phyloP scores from a whole-genome alignment of 2,113 vertebrate species.

The Thryonomys swinderianus region DNA sequence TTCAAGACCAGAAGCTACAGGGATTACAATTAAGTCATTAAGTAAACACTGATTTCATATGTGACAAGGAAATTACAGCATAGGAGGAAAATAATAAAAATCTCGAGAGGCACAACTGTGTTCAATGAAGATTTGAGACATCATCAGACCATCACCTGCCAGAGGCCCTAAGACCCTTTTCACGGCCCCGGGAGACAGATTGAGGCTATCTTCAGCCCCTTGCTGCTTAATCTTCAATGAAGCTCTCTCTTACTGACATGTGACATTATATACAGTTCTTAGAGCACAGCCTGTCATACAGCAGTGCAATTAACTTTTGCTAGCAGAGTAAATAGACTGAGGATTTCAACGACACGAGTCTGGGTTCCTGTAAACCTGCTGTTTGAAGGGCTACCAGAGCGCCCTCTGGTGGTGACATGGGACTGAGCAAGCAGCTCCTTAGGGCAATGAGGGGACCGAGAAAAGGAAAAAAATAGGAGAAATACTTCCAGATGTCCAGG shows the following conservation, averaged over 20 bases:
- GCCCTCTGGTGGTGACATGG: not conserved
- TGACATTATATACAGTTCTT: not conserved
- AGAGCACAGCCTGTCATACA: not conserved
- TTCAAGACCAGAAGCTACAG: not conserved
- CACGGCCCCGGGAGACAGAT: not conserved
- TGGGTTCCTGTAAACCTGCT: not conserved
- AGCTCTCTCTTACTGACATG: not conserved
- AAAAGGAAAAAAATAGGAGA: not conserved
- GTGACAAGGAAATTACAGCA: not conserved
- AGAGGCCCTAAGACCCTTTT: not conserved
- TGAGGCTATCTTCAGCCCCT: not conserved
- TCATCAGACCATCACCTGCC: not conserved
- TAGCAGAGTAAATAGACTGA: not conserved
- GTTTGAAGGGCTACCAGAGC: not conserved
- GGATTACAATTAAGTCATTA: not conserved
- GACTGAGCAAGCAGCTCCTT: not conserved
- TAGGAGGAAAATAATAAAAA: not conserved
- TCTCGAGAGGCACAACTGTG: too few relatives aligned
- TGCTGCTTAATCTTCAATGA: not conserved
- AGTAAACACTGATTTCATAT: not conserved
- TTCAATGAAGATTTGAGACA: not conserved
- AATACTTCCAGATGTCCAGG: not conserved
- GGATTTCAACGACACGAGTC: not conserved
- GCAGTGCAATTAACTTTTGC: not conserved
- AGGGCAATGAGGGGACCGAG: not conserved